phyloP scores from a whole-genome alignment of 2,888 invertebrate genomes.

The Glomeris marginata region DNA sequence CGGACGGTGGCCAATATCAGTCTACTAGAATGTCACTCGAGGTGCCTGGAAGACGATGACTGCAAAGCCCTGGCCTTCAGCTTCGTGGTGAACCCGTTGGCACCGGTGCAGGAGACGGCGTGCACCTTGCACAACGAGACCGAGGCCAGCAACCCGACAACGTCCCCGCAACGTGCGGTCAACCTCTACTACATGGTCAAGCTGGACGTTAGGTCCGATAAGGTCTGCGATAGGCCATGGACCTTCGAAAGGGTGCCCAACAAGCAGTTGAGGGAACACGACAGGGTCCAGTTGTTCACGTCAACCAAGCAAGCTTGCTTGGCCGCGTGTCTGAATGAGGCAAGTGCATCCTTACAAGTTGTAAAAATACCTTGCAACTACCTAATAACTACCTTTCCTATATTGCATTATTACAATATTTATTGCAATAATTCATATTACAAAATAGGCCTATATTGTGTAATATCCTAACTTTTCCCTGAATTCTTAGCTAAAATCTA shows the following conservation, averaged over 20 bases:
- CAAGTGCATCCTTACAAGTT: neutral
- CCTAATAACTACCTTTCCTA: neutral
- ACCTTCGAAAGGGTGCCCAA: constrained; percentile 85
- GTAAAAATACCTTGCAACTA: neutral
- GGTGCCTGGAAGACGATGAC: constrained; percentile 83
- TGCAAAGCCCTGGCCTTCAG: constrained; percentile 87
- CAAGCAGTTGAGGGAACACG: constrained; percentile 74
- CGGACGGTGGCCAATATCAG: constrained; percentile 83
- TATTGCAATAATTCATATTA: neutral
- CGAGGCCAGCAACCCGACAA: constrained; percentile 73
- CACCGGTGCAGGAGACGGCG: constrained; percentile 78
- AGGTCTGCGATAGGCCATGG: constrained; percentile 82
- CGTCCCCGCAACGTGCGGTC: constrained; percentile 62
- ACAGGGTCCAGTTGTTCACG: constrained; percentile 82
- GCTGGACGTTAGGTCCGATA: constrained; percentile 64
- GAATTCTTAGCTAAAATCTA: too few species aligned
- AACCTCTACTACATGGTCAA: constrained; percentile 94
- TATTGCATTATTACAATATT: neutral
- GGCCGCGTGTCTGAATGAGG: constrained; percentile 82
- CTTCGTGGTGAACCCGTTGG: constrained; percentile 80
- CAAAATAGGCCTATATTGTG: neutral
- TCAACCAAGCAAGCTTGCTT: constrained; percentile 88
- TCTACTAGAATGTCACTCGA: constrained; percentile 84
- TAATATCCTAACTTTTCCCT: neutral
- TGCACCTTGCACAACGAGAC: constrained; percentile 87